Base-by-base conservation (phyloP, 2,888 invertebrate species). In the Dryococelus australis region DNA sequence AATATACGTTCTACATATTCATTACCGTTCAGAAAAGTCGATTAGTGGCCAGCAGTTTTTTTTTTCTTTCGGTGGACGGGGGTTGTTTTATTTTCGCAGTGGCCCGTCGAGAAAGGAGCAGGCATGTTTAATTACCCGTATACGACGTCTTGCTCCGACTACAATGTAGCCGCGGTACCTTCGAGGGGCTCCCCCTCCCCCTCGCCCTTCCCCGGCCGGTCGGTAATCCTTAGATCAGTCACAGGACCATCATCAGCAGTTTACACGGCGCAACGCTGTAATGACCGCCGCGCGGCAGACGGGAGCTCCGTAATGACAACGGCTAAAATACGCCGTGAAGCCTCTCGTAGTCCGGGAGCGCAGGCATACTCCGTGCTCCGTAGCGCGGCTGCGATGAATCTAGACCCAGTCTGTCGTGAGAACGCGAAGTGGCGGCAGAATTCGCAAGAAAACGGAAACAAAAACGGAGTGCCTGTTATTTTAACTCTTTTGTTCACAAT, bases 41-140 rank as follows among this genome's bases (percentile, higher is more conserved):
- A 65, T 65, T 65, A 65, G 65, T 24, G 65, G n/a, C 47, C 47
- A 65, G n/a, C 10, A 65, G 65, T 65, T 65, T 24, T 24, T 16
- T 65, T 65, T 65, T 24, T 65, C 24, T 24, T 6, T 20, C 24
- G 24, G 16, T 65, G 65, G 16, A n/a, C 65, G 65, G 35, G 35
- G n/a, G 65, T 65, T 65, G 65, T 65, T 65, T 65, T 65, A n/a
- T 65, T 65, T 65, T 65, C 65, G 65, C 65, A 65, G 65, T 24
- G 51, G 51, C 51, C 0, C 12, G 51, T 65, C 24, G 20, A n/a
- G 65, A 20, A 51, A 3, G 51, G 13, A 12, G 51, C 51, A 8
- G 51, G 51, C 51, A 35, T 65, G 65, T 65, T 65, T 65, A 65
- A 65, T 65, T 65, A 16, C 65, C 65, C 13, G 8, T 9, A 8